Base-by-base conservation (phyloP, 2,113 vertebrate species). In the Chiloscyllium plagiosum region DNA sequence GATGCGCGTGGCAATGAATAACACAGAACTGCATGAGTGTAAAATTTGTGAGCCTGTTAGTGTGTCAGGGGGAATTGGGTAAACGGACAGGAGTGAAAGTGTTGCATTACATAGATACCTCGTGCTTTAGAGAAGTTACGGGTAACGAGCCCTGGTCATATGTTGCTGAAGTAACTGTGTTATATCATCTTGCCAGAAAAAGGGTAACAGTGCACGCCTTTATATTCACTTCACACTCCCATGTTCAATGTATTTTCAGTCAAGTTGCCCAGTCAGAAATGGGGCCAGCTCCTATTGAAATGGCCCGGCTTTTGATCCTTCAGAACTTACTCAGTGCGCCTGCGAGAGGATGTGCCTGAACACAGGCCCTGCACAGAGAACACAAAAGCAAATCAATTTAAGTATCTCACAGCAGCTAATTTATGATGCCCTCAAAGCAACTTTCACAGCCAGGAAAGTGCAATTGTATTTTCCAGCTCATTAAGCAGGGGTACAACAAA, bases 381-480 rank as follows among this genome's bases (percentile, higher is more conserved):
- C 97, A 98, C 97, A 98, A 98, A 98, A 98, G 97, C 96, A 97
- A 97, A 97, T 98, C 97, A 97, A 97, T 97, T 98, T 97, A 97
- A 96, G 96, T 90, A 97, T 97, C 97, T 97, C 97, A 97, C 96
- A 97, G 98, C 96, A 97, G 97, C 97, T 97, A 98, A 98, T 98
- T 98, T 98, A 98, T 97, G 97, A 97, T 98, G 98, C 97, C 97
- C 97, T 98, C 97, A 97, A 97, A 98, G 97, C 97, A 96, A 97
- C 98, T 98, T 98, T 98, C 98, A 98, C 98, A 98, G 98, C 98
- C 96, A 96, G 97, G 97, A 97, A 97, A 98, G 98, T 97, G 97
- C 97, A 98, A 97, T 97, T 98, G 98, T 98, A 97, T 98, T 98
- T 98, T 98, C 98, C 98, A 98, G 97, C 98, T 98, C 98, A 98